A percentile compares a stretch with the other conserved stretches of the same genome.
Evolutionary conservation across 1,140 invertebrate species (phyloP).

Genomic region (Ips typographus): DNA sequence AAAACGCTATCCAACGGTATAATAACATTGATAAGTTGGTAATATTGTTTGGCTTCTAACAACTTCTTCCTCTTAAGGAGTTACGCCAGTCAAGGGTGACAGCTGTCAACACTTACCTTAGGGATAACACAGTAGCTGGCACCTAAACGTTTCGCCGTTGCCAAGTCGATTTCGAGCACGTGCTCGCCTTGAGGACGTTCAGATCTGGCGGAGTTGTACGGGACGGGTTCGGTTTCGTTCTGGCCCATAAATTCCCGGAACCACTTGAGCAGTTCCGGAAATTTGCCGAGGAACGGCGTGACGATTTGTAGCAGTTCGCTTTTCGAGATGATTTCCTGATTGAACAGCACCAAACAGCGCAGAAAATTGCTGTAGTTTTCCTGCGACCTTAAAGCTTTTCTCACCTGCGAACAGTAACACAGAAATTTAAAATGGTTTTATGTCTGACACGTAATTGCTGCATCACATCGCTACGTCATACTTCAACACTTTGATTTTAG

Average conservation of each 20-base stretch:
- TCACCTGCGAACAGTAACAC: constrained; percentile 59
- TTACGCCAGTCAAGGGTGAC: too few relatives aligned
- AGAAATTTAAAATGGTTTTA: not conserved
- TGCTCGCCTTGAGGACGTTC: constrained; percentile 82
- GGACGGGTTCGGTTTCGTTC: constrained; percentile 58
- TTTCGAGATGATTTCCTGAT: constrained; percentile 90
- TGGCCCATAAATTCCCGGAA: constrained; percentile 89
- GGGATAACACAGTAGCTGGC: constrained; percentile 84
- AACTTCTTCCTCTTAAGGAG: too few relatives aligned
- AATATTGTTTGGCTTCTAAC: too few relatives aligned
- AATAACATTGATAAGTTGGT: too few relatives aligned
- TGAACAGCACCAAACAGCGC: constrained; percentile 91
- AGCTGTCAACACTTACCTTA: constrained; percentile 5
- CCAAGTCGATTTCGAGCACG: constrained; percentile 88
- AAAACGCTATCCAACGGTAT: too few relatives aligned
- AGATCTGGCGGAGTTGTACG: constrained; percentile 65
- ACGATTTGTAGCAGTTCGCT: constrained; percentile 85
- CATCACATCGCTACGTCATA: too few relatives aligned
- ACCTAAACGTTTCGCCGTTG: constrained; percentile 90
- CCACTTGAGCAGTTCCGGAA: constrained; percentile 90
- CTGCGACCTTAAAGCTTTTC: constrained; percentile 79
- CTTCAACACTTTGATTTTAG: not conserved
- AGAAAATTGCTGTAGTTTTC: constrained; percentile 96
- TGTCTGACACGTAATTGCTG: too few relatives aligned
- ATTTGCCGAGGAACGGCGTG: constrained; percentile 84